Evolutionary conservation across 2,888 invertebrate genomes (phyloP).

Genomic region (Tetrapedia diversipes): DNA sequence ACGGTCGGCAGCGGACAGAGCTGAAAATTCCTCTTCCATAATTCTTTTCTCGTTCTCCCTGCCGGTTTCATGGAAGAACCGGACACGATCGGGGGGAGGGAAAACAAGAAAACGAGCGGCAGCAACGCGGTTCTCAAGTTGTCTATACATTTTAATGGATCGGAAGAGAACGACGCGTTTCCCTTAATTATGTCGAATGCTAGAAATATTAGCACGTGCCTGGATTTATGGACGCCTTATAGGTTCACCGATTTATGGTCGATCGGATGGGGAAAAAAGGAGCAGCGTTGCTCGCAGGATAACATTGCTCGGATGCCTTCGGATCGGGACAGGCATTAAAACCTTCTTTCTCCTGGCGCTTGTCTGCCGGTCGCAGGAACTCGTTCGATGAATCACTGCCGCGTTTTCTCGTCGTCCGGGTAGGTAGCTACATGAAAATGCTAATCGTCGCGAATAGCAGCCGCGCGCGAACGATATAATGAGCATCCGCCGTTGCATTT

Average conservation of each 20-base stretch:
- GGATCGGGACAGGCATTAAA: constrained; percentile 51
- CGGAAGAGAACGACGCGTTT: constrained; percentile 7
- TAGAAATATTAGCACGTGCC: constrained; percentile 57
- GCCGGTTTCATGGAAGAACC: constrained; percentile 2
- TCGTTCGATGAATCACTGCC: constrained; percentile 65
- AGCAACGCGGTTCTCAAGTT: neutral
- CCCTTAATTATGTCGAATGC: constrained; percentile 35
- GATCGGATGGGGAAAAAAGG: neutral
- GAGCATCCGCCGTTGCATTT: constrained; percentile 52
- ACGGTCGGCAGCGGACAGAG: neutral
- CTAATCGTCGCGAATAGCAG: constrained; percentile 57
- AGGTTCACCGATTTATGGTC: constrained; percentile 4
- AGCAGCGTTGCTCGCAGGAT: neutral
- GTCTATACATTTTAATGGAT: constrained; percentile 28
- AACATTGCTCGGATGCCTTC: constrained; percentile 38
- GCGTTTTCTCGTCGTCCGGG: constrained; percentile 58
- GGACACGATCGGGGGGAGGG: neutral
- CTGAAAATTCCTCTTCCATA: neutral
- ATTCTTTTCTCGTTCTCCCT: constrained; percentile 15
- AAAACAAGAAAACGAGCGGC: neutral
- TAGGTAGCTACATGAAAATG: constrained; percentile 63
- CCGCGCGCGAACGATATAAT: constrained; percentile 54
- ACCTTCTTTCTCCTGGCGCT: constrained; percentile 63
- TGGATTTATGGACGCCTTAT: constrained; percentile 19
- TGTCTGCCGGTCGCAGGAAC: constrained; percentile 56